Base-by-base conservation (phyloP, 2,113 vertebrate species). In the Podarcis muralis region DNA sequence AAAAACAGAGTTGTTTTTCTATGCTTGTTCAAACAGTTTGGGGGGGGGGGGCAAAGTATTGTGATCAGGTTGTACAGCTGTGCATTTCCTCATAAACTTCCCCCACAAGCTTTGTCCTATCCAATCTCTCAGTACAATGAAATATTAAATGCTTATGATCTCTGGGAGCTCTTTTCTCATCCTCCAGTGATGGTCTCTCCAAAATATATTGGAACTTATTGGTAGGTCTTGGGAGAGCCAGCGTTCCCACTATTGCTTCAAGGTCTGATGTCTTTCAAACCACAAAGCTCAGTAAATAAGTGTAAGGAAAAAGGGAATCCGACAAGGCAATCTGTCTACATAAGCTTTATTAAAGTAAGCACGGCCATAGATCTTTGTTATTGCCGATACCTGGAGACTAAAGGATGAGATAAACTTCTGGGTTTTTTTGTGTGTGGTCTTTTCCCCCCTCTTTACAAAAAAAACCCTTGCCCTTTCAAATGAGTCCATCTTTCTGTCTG, bases 341-440 rank as follows among this genome's bases (percentile, higher is more conserved):
- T 85, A 75, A 86, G 59, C 30, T 66, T 86, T 79, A 86, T 86
- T 86, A 78, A 78, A 86, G 75, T 78, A 78, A 86, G 75, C 90
- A 88, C 81, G 90, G 88, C 68, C 20, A 76, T 59, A 89, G 88
- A 93, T 92, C 89, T 78, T 80, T 91, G 88, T 88, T 93, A 93
- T 23, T 91, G 79, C 93, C 62, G 35, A 35, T 91, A 92, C 84
- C 72, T 74, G 72, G 82, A 92, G 89, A 90, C 82, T 79, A 93
- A 92, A 84, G 90, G 80, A 84, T 90, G 35, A 77, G 88, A 57
- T 87, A 92, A 88, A 86, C 71, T 83, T 83, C 48, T 91, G 90
- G 81, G 59, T 1, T 62, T 77, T 0, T 1, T 92, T 65, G 74
- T 23, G 57, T 81, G 57, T 81, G 57, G 57, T 22, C 62, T 90